These are phyloP conservation scores for Vidua chalybeata DNA, from an alignment of 2,113 vertebrate species.

Conservation along the genomic window DNA sequence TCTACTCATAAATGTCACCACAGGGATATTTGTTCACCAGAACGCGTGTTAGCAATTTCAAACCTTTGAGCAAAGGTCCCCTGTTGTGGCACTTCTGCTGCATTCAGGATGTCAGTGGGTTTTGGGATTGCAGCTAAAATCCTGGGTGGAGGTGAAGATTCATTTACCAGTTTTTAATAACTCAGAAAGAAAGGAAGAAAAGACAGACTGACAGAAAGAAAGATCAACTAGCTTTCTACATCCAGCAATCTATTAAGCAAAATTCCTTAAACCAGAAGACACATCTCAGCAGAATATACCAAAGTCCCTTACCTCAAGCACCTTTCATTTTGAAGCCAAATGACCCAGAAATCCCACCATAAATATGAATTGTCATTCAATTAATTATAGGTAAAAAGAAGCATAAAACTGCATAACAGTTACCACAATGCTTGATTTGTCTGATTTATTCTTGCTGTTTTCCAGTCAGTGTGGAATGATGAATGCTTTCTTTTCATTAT, in stretches of 20 bases:
- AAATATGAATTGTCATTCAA: slow-evolving; percentile 63
- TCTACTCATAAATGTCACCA: slow-evolving; percentile 41
- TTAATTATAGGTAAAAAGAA: slow-evolving; percentile 67
- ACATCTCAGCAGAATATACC: background rate
- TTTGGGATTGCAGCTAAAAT: slow-evolving; percentile 26
- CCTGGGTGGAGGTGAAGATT: background rate
- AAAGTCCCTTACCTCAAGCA: background rate
- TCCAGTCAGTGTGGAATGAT: slow-evolving; percentile 39
- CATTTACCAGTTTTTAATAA: slow-evolving; percentile 18
- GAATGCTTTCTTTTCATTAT: slow-evolving; percentile 44
- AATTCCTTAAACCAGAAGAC: background rate
- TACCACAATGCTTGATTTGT: slow-evolving; percentile 39
- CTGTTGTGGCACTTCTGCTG: background rate
- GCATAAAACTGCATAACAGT: slow-evolving; percentile 48
- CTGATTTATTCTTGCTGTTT: slow-evolving; percentile 47
- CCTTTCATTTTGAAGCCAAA: slow-evolving; percentile 34
- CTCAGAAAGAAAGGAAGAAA: background rate
- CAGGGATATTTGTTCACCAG: slow-evolving; percentile 31
- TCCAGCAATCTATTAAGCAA: background rate
- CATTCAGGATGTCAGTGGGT: background rate
- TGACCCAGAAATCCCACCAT: background rate
- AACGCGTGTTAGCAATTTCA: slow-evolving; percentile 17
- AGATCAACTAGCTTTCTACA: background rate
- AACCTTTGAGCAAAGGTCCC: slow-evolving; percentile 6
- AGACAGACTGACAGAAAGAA: too few relatives aligned